Conservation (phyloP, 2,113 vertebrate species). For the Tringa solitaria region DNA sequence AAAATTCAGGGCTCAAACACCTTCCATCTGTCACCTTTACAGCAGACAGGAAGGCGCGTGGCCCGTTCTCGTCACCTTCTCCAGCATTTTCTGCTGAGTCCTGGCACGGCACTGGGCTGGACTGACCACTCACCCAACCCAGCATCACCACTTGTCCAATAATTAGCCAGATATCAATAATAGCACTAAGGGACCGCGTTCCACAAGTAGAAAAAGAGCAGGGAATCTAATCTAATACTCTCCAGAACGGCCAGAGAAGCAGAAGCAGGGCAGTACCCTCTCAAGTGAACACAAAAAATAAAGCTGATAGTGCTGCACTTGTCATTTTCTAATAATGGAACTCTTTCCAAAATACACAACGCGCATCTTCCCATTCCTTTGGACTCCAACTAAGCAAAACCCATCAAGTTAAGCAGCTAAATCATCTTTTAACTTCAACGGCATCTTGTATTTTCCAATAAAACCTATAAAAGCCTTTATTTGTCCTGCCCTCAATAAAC, state of each 20-base stretch:
- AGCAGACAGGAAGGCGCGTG: neutral
- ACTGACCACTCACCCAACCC: neutral
- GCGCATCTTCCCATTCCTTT: neutral
- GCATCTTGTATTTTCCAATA: neutral
- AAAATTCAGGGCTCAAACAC: neutral
- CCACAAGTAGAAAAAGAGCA: neutral
- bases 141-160: neutral
- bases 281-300: neutral
- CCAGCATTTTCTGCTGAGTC: neutral
- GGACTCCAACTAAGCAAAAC: neutral
- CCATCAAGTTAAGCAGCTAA: neutral
- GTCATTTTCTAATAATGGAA: neutral
- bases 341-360: neutral
- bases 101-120: neutral
- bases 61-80: neutral
- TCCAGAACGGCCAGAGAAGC: neutral
- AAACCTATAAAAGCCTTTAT: neutral
- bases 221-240: neutral
- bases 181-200: neutral
- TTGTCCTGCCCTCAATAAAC: neutral
- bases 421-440: neutral
- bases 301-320: neutral
- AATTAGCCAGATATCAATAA: neutral
- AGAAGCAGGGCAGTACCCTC: neutral
- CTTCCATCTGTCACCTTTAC: neutral